Evolutionary conservation across 2,888 invertebrate species (phyloP), one percentile per base, ranked within the genome.

Genomic region (Nymphalis c-album): DNA sequence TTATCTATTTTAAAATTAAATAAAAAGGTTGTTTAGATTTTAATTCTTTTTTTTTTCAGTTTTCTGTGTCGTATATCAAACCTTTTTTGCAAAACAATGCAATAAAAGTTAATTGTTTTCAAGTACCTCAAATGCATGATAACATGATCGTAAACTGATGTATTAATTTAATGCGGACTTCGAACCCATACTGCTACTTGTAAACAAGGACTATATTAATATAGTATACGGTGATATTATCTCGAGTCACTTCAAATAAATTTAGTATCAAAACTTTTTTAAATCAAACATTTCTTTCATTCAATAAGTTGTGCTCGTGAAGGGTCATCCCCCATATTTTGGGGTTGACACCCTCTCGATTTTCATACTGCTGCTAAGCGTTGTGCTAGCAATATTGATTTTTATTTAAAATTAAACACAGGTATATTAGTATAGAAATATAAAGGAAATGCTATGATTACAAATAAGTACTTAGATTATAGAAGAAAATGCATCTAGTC

Each of bases 131-230:
- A 62, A 63, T 62, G 64, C 45, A 67, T 62, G 67, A 71, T 72
- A 72, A 66, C 69, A 63, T 66, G 73, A 73, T 70, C 68, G 65
- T 67, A 70, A 74, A 75, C 67, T 66, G 71, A 72, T 69, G 71
- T 72, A 77, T 76, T 76, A 73, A 72, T 73, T 75, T 74, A 74
- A 77, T 73, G 73, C 73, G 77, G 73, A 73, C 76, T 75, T 75
- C 74, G 75, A 71, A 69, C 72, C 68, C 65, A 46, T 60, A 59
- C 50, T 45, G 45, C 47, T 65, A 72, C 63, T 67, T 63, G 51
- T 63, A 26, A 63, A 50, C 64, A 57, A 35, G 31, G 18, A 55
- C 58, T n/a, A 20, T 57, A 8, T 35, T 35, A 64, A 35, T 31
- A 60, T 60, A 46, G 45, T 8, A 35, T 31, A 53, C 17, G 26